These are phyloP conservation scores for Andrena trimmerana DNA, from an alignment of 2,888 invertebrate species.

Conservation along the genomic window DNA sequence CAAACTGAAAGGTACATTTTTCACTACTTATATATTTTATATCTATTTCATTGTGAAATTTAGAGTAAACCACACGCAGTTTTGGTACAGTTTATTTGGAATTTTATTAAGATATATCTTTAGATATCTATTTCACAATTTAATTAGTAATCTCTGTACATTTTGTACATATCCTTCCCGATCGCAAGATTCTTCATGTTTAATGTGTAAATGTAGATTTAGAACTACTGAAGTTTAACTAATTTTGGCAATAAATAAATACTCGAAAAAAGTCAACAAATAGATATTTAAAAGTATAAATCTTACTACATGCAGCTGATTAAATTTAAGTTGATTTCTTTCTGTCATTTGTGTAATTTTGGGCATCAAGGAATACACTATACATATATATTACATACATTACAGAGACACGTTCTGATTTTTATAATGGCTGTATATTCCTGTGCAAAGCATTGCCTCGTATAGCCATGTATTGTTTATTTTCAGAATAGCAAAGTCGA, in stretches of 20 bases:
- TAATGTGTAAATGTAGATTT: conserved; percentile 37
- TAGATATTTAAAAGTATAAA: conserved; percentile 21
- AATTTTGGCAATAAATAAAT: conserved; percentile 36
- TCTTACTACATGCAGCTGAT: conserved; percentile 14
- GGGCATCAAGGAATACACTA: conserved; percentile 39
- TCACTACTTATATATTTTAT: conserved; percentile 8
- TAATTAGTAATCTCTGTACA: conserved; percentile 34
- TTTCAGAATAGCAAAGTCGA: conserved; percentile 84
- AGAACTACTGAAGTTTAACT: conserved; percentile 22
- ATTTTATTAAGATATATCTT: conserved; percentile 27
- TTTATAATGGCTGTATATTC: conserved; percentile 78
- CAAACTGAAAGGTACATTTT: conserved; percentile 81
- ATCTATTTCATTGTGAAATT: conserved; percentile 26
- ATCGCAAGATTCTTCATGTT: conserved; percentile 15
- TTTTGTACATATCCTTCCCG: conserved; percentile 43
- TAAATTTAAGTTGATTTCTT: conserved; percentile 27
- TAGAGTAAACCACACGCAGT: conserved; percentile 28
- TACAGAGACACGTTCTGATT: conserved; percentile 65
- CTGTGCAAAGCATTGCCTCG: conserved; percentile 82
- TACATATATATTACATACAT: conserved; percentile 52
- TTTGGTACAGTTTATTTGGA: conserved; percentile 16
- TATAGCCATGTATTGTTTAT: conserved; percentile 83
- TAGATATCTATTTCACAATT: conserved; percentile 38
- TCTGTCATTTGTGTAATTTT: conserved; percentile 34
- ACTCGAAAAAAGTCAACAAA: conserved; percentile 6